Percentiles rank a stretch among this genome's conserved stretches.
Conservation (phyloP, 2,797 vertebrate genomes). For the Spheniscus humboldti region DNA sequence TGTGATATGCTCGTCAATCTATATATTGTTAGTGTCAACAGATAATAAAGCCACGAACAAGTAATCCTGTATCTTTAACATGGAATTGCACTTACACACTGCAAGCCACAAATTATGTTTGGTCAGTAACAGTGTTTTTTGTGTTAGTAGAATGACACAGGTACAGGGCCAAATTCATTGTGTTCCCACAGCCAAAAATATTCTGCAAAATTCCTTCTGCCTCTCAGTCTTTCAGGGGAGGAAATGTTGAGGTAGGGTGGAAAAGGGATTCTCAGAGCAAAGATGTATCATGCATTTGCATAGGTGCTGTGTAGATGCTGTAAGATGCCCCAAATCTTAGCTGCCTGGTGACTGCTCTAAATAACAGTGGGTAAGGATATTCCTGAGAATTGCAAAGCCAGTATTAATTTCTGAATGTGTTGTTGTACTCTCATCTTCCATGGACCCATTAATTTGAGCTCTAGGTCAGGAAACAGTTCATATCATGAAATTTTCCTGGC, state of each 20-base stretch:
- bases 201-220: not conserved
- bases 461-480: not conserved
- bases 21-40: not conserved
- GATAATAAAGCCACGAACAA: not conserved
- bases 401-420: not conserved
- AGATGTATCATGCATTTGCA: rapidly evolving
- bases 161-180: not conserved
- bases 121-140: not conserved
- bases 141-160: not conserved
- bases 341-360: not conserved
- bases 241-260: not conserved
- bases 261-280: not conserved
- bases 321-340: not conserved
- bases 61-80: not conserved
- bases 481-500: not conserved
- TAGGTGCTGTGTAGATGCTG: not conserved
- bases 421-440: not conserved
- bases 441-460: not conserved
- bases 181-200: not conserved
- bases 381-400: not conserved
- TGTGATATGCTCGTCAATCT: not conserved
- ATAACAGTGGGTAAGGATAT: not conserved
- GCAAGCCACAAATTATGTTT: not conserved
- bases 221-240: not conserved
- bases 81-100: not conserved